Base-by-base conservation (phyloP, 1,140 invertebrate species). In the Papilio polytes region DNA sequence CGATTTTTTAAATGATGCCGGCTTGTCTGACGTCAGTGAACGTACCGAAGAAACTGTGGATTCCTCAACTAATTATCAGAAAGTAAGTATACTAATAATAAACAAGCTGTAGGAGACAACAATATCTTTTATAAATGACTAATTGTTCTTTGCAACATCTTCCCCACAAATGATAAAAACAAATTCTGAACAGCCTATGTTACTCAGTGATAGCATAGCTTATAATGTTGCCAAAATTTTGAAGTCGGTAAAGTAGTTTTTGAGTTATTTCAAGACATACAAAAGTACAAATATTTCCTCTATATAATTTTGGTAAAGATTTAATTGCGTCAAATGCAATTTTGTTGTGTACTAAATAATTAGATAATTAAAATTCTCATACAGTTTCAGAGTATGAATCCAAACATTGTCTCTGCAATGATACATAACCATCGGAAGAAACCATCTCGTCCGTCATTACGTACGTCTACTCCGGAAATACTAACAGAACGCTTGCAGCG, bases 21-120 rank as follows among this genome's bases (percentile, higher is more conserved):
- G 91, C 7, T 83, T 94, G 31, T 94, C 92, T 51, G 92, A 95
- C 85, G 90, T 89, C 7, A 94, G 92, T 82, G 94, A 95, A 84
- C 90, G 83, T 77, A 92, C 91, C 0, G 94, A 94, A 80, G 92
- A 94, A 36, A 94, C 90, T 44, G 72, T 93, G 51, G 90, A 94
- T 81, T 90, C 91, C 20, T 87, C 89, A 12, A 82, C 85, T 41
- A 89, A 88, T 78, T 86, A 84, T 48, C 86, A 91, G 73, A 91
- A 90, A 87, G 92, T 94, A 86, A 82, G 8, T 56, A 78, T 51
- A n/a, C n/a, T 20, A n/a, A 56, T 56, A 56, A 51, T 20, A n/a
- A 56, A 20, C 18, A 20, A 20, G n/a, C 0, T 20, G n/a, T 8
- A 56, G n/a, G n/a, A 56, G n/a, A 20, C 7, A 15, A 48, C 3